Conservation (phyloP, 1,140 invertebrate species). For the Pinna nobilis region DNA sequence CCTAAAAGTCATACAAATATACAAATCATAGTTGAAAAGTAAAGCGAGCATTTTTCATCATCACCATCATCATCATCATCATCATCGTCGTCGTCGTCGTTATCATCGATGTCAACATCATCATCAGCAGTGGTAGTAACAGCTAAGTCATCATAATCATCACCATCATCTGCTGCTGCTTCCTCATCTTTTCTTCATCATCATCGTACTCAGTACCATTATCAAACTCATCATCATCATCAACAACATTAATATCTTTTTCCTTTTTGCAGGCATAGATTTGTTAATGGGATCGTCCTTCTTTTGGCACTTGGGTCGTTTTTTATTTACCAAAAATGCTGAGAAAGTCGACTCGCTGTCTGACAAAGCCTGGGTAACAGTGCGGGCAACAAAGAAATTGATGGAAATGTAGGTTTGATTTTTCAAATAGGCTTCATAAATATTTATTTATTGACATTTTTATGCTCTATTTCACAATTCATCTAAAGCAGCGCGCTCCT, state of each 20-base stretch:
- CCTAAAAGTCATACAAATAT: too few species aligned
- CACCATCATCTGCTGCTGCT: not conserved
- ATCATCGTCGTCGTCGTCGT: too few species aligned
- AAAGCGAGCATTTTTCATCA: too few species aligned
- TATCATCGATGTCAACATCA: not conserved
- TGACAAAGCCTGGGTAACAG: constrained; percentile 43
- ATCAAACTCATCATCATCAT: too few species aligned
- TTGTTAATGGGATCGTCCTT: constrained; percentile 13
- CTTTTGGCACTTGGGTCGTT: constrained; percentile 35
- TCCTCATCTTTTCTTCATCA: not conserved
- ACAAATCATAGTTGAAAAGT: too few species aligned
- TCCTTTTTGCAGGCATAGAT: constrained; percentile 23
- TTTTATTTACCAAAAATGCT: constrained; percentile 42
- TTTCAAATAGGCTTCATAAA: too few species aligned
- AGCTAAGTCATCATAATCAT: not conserved
- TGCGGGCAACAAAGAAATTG: constrained; percentile 36
- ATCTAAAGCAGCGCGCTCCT: not conserved
- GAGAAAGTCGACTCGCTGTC: constrained; percentile 32
- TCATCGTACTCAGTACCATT: not conserved
- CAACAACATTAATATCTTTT: not conserved
- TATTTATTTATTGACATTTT: too few species aligned
- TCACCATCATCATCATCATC: too few species aligned
- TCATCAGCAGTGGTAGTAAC: not conserved
- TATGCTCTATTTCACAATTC: too few species aligned
- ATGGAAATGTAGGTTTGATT: constrained; percentile 19